Conservation (phyloP, 2,888 invertebrate species). For the Torymus auratus region DNA sequence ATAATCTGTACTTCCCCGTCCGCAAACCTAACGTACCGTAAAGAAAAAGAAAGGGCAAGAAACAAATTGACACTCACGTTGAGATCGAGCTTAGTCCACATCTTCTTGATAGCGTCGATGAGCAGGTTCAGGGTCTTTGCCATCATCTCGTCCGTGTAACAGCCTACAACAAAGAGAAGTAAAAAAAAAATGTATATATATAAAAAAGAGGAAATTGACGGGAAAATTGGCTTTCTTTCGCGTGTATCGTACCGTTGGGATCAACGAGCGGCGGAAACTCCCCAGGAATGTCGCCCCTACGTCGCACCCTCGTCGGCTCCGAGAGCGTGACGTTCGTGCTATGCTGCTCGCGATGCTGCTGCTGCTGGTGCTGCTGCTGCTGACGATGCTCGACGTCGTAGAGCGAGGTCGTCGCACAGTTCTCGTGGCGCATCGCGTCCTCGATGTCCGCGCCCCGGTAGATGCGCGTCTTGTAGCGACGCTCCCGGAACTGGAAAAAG, state of each 20-base stretch:
- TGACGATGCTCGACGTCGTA: slow-evolving; percentile 45
- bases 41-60: neutral
- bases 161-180: slow-evolving; percentile 62
- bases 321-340: neutral
- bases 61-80: slow-evolving; percentile 70
- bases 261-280: slow-evolving; percentile 56
- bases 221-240: neutral
- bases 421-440: slow-evolving; percentile 69
- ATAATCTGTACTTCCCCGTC: too few relatives aligned
- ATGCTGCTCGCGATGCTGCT: neutral
- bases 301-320: slow-evolving; percentile 68
- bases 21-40: too few relatives aligned
- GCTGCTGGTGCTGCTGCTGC: slow-evolving; percentile 61
- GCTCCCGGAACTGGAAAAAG: slow-evolving; percentile 69
- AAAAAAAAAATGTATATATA: neutral
- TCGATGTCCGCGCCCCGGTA: slow-evolving; percentile 68
- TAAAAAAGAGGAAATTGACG: neutral
- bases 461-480: slow-evolving; percentile 69
- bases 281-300: slow-evolving; percentile 81
- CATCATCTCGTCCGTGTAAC: slow-evolving; percentile 78
- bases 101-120: slow-evolving; percentile 82
- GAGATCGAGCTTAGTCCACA: slow-evolving; percentile 84
- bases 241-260: slow-evolving; percentile 50
- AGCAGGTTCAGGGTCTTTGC: slow-evolving; percentile 83
- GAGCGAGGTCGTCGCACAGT: slow-evolving; percentile 64